Evolutionary conservation across 1,140 invertebrate genomes (phyloP).

Genomic region (Diplogasteroides magnus): DNA sequence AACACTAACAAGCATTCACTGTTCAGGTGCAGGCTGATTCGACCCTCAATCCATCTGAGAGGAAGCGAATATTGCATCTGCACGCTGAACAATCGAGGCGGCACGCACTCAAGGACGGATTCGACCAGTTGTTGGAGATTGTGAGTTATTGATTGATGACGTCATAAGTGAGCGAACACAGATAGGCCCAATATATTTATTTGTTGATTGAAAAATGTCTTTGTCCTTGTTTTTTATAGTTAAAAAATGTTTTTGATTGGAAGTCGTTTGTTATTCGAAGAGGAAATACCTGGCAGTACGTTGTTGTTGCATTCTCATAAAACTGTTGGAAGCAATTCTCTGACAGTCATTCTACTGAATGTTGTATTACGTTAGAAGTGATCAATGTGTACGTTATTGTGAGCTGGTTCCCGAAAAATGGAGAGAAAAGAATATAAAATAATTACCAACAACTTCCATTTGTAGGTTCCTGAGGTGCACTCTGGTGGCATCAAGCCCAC

Average conservation of each 20-base stretch:
- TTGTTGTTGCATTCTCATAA: too few relatives aligned
- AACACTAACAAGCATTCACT: too few relatives aligned
- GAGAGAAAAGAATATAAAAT: too few relatives aligned
- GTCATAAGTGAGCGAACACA: neutral
- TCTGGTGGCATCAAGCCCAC: constrained; percentile 34
- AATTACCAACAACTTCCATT: neutral
- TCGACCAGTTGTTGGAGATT: constrained; percentile 36
- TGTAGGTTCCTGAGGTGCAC: constrained; percentile 30
- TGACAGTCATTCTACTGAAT: too few relatives aligned
- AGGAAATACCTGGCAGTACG: too few relatives aligned
- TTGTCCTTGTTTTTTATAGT: neutral
- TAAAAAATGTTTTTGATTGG: neutral
- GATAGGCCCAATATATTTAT: neutral
- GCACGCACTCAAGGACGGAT: constrained; percentile 65
- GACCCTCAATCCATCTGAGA: constrained; percentile 51
- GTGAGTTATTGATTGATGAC: constrained; percentile 8
- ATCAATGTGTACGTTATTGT: too few relatives aligned
- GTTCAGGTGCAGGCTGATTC: constrained; percentile 45
- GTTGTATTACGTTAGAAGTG: too few relatives aligned
- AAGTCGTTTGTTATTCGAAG: too few relatives aligned
- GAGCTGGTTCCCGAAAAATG: too few relatives aligned
- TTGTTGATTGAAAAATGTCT: neutral
- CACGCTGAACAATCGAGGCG: constrained; percentile 95
- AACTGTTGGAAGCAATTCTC: too few relatives aligned
- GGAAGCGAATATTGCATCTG: constrained; percentile 69